A percentile compares a stretch with the other conserved stretches of the same genome.
Evolutionary conservation across 2,888 invertebrate genomes (phyloP).

Genomic region (Plusia festucae): DNA sequence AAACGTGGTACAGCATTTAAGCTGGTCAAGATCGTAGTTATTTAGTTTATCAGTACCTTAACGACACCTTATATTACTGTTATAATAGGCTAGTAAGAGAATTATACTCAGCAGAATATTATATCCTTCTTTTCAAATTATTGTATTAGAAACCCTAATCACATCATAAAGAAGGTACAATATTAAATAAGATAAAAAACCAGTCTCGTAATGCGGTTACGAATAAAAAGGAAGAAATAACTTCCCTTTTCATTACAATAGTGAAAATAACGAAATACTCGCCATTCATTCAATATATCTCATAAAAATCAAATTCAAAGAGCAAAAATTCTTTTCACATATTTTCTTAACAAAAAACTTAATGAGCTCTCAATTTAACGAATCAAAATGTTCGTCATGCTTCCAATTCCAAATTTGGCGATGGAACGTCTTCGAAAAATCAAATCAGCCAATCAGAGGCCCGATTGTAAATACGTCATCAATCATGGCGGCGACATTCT

Average conservation of each 20-base stretch:
- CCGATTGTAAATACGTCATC: conserved; percentile 73
- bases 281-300: conserved; percentile 46
- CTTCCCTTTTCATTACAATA: conserved; percentile 20
- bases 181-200: not conserved
- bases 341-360: conserved; percentile 57
- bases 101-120: not conserved
- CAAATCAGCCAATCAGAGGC: conserved; percentile 78
- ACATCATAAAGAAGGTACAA: not conserved
- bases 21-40: no score
- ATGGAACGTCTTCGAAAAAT: conserved; percentile 71
- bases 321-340: conserved; percentile 51
- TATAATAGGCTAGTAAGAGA: not conserved
- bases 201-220: conserved; percentile 6
- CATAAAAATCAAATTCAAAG: conserved; percentile 54
- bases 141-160: not conserved
- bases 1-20: no score
- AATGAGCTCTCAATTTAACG: conserved; percentile 62
- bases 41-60: no score
- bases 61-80: no score
- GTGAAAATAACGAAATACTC: conserved; percentile 40
- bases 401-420: conserved; percentile 66
- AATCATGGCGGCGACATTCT: conserved; percentile 70
- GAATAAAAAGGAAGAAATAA: conserved; percentile 17
- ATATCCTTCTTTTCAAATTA: not conserved
- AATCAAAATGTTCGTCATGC: conserved; percentile 68